A percentile compares a stretch with the other conserved stretches of the same genome.
Evolutionary conservation across 2,797 vertebrate species (phyloP).

Genomic region (Cyprinella venusta): DNA sequence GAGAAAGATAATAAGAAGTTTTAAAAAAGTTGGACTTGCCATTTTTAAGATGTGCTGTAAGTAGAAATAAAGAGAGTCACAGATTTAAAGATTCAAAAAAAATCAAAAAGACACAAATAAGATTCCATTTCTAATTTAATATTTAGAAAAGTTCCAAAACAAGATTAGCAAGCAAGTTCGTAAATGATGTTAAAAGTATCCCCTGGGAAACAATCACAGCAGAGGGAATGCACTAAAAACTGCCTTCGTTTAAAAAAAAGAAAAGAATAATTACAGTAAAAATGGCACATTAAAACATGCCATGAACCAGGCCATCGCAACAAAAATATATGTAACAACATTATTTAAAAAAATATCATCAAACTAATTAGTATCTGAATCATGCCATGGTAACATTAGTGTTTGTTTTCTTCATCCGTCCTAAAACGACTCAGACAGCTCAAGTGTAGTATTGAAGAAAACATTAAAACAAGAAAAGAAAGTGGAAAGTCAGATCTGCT

Average conservation of each 20-base stretch:
- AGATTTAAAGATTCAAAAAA: neutral
- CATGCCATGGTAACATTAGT: constrained; percentile 30
- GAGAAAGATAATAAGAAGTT: neutral
- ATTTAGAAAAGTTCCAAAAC: constrained; percentile 47
- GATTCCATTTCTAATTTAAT: constrained; percentile 60
- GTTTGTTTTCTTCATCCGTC: neutral
- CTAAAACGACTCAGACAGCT: constrained; percentile 1
- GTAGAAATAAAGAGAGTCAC: neutral
- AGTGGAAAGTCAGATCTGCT: constrained; percentile 2
- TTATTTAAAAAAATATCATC: neutral
- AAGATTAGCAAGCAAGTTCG: constrained; percentile 42
- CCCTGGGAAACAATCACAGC: neutral
- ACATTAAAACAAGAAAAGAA: neutral
- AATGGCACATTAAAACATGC: constrained; percentile 30
- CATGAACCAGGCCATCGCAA: neutral
- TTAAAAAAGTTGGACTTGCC: neutral
- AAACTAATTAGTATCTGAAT: neutral
- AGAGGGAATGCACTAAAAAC: neutral
- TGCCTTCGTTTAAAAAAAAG: neutral
- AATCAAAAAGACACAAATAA: neutral
- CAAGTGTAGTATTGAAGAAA: neutral
- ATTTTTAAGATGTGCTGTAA: neutral
- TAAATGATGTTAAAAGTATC: neutral
- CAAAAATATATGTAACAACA: neutral
- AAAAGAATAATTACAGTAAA: constrained; percentile 1